These are phyloP conservation scores for Hippocampus guttulatus DNA, from an alignment of 2,113 vertebrate genomes.

Conservation along the genomic window DNA sequence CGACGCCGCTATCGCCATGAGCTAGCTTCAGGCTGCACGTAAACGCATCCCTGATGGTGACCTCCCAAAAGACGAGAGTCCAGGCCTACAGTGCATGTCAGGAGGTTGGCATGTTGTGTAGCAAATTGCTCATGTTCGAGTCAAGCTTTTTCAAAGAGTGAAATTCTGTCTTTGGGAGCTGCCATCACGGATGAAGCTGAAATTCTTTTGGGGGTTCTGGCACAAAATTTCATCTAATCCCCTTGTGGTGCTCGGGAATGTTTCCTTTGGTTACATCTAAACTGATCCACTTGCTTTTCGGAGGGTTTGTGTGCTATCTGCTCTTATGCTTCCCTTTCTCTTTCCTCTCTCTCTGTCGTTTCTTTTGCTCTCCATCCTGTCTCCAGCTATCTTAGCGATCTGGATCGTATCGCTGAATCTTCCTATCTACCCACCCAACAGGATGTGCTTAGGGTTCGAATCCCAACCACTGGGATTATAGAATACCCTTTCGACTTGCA, in stretches of 20 bases:
- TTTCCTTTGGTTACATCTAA: constrained; percentile 42
- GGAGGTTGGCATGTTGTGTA: constrained; percentile 3
- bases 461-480: constrained; percentile 97
- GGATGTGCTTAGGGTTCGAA: constrained; percentile 94
- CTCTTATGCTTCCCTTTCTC: constrained; percentile 65
- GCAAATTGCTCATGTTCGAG: constrained; percentile 9
- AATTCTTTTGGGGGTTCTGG: constrained; percentile 30
- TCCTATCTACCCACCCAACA: constrained; percentile 97
- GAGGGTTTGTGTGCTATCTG: constrained; percentile 47
- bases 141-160: constrained; percentile 1
- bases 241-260: constrained; percentile 38
- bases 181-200: constrained; percentile 44
- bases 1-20: constrained; percentile 23
- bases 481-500: constrained; percentile 99
- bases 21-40: constrained; percentile 28
- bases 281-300: constrained; percentile 49
- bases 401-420: constrained; percentile 89
- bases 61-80: constrained; percentile 42
- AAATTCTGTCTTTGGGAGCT: constrained; percentile 41
- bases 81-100: background rate
- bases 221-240: constrained; percentile 20
- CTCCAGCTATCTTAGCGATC: constrained; percentile 90
- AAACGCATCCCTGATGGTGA: constrained; percentile 48
- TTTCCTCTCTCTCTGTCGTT: constrained; percentile 27
- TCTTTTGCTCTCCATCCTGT: constrained; percentile 50